phyloP scores from a whole-genome alignment of 2,888 invertebrate genomes.

The Heterodera filipjevi region DNA sequence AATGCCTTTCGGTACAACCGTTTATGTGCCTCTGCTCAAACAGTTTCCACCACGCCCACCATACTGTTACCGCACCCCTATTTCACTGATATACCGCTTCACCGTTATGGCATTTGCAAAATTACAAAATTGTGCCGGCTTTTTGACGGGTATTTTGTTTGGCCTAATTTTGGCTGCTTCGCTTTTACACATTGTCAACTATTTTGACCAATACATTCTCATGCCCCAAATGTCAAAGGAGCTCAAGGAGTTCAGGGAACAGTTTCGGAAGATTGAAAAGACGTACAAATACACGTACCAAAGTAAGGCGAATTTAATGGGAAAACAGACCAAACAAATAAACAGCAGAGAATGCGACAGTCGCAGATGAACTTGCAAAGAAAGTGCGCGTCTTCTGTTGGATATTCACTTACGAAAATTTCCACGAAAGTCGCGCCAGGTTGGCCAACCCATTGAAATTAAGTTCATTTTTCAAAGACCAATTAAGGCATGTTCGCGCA shows the following conservation, averaged over 20 bases:
- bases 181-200: not conserved
- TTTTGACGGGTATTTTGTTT: not conserved
- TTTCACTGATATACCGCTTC: not conserved
- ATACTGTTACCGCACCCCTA: not conserved
- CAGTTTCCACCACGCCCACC: not conserved
- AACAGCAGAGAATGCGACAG: conserved; percentile 1
- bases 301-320: not conserved
- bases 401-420: conserved; percentile 89
- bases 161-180: not conserved
- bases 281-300: not conserved
- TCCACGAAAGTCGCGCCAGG: conserved; percentile 84
- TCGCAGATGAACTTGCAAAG: conserved; percentile 65
- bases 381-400: conserved; percentile 87
- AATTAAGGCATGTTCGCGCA: conserved; percentile 65
- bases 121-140: not conserved
- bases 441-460: conserved; percentile 64
- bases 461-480: not conserved
- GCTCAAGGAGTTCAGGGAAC: conserved; percentile 1
- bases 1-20: not conserved
- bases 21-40: not conserved
- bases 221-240: conserved; percentile 2
- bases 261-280: not conserved
- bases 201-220: not conserved
- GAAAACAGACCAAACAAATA: not conserved
- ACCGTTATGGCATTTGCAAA: not conserved